These are phyloP conservation scores for Saturnia pavonia DNA, from an alignment of 2,888 invertebrate genomes.

Conservation along the genomic window DNA sequence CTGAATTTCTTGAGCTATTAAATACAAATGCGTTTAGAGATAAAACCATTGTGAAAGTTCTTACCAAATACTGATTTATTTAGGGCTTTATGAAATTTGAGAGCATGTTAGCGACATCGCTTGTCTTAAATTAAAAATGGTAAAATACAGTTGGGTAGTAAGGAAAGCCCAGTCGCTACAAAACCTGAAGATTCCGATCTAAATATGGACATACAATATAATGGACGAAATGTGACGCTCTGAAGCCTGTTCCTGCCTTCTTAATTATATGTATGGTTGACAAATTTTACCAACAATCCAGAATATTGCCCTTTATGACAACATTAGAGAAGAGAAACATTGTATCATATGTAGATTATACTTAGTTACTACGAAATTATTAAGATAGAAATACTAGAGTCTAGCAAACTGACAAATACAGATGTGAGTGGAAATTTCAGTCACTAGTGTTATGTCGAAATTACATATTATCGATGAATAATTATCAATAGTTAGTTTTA, in stretches of 20 bases:
- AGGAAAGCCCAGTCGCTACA: background rate
- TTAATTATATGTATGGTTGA: too few species aligned
- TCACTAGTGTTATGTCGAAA: background rate
- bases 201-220: too few species aligned
- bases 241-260: background rate
- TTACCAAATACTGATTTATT: background rate
- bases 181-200: too few species aligned
- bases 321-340: background rate
- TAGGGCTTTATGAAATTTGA: background rate
- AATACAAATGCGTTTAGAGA: background rate
- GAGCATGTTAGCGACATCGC: background rate
- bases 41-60: background rate
- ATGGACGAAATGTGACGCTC: too few species aligned
- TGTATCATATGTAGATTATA: background rate
- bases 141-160: background rate
- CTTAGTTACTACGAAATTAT: background rate
- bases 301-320: background rate
- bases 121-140: background rate
- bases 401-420: constrained; percentile 5
- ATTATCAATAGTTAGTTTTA: background rate
- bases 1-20: background rate
- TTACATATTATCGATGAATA: background rate
- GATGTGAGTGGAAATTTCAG: background rate
- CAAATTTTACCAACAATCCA: background rate
- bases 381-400: background rate